phyloP scores from a whole-genome alignment of 2,797 vertebrate genomes.

The Hozukius guyotensis region DNA sequence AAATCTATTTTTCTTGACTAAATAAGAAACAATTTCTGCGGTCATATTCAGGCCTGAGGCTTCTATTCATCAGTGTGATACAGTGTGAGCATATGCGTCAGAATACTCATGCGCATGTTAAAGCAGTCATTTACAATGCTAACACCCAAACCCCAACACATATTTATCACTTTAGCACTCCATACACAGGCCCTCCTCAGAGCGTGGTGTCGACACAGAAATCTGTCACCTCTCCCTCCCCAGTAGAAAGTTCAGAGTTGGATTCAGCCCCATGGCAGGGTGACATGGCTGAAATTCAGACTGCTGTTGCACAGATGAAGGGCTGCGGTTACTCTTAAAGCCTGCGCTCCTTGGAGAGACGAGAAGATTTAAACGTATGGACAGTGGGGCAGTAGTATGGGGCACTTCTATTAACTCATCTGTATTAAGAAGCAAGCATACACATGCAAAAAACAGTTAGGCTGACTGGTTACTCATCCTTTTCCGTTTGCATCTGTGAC shows the following conservation, averaged over 20 bases:
- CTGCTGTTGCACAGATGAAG: constrained; percentile 42
- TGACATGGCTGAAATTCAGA: constrained; percentile 33
- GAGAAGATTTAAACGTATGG: constrained; percentile 16
- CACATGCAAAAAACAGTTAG: neutral
- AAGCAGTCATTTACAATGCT: constrained; percentile 22
- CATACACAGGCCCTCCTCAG: neutral
- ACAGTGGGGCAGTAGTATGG: neutral
- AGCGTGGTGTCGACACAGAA: constrained; percentile 22
- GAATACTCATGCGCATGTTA: constrained; percentile 5
- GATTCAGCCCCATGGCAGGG: neutral
- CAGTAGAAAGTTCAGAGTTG: neutral
- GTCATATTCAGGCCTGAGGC: neutral
- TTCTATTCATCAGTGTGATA: neutral
- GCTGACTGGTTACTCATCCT: neutral
- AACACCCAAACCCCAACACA: constrained; percentile 29
- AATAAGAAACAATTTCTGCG: neutral
- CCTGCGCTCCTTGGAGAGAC: constrained; percentile 1
- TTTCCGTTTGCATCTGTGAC: neutral
- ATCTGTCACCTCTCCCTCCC: constrained; percentile 33
- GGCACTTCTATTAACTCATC: neutral
- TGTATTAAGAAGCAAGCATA: neutral
- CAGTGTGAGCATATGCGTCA: neutral
- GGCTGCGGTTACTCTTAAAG: constrained; percentile 6
- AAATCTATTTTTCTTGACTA: neutral
- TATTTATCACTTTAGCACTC: constrained; percentile 28